Conservation (phyloP, 2,113 vertebrate genomes). For the Formicarius rufipectus region DNA sequence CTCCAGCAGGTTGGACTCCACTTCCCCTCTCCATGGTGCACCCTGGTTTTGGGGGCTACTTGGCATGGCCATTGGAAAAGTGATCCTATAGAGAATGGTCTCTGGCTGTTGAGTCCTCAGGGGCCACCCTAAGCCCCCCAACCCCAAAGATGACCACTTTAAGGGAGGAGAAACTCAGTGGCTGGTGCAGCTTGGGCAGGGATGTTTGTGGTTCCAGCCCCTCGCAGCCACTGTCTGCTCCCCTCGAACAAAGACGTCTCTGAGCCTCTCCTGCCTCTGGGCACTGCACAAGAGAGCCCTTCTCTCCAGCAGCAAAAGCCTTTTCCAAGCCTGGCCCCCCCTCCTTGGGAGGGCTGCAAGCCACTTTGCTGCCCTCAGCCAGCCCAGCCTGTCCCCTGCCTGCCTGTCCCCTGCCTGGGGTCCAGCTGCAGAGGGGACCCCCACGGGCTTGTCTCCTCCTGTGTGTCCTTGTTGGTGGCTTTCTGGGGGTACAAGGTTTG, state of each 20-base stretch:
- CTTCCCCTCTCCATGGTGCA: accelerated
- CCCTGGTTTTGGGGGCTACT: background rate
- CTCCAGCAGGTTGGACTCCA: background rate
- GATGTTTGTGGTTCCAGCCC: background rate
- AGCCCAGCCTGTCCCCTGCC: background rate
- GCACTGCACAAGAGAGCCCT: conserved; percentile 42
- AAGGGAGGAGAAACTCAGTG: background rate
- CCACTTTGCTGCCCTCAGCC: background rate
- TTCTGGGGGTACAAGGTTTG: background rate
- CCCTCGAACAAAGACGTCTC: conserved; percentile 39
- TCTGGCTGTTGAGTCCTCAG: accelerated
- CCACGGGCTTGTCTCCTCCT: background rate
- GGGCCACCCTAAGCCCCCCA: background rate
- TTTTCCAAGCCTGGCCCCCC: background rate
- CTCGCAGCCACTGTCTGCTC: background rate
- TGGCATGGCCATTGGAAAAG: background rate
- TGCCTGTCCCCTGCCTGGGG: background rate
- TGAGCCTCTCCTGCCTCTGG: conserved; percentile 31
- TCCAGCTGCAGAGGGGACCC: background rate
- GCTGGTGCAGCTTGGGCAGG: background rate
- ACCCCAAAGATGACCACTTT: background rate
- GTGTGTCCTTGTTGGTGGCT: background rate
- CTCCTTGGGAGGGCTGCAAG: background rate
- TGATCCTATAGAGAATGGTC: accelerated
- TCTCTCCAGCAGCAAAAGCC: background rate